Evolutionary conservation across 2,888 invertebrate genomes (phyloP).

Genomic region (Eilema sororculum): DNA sequence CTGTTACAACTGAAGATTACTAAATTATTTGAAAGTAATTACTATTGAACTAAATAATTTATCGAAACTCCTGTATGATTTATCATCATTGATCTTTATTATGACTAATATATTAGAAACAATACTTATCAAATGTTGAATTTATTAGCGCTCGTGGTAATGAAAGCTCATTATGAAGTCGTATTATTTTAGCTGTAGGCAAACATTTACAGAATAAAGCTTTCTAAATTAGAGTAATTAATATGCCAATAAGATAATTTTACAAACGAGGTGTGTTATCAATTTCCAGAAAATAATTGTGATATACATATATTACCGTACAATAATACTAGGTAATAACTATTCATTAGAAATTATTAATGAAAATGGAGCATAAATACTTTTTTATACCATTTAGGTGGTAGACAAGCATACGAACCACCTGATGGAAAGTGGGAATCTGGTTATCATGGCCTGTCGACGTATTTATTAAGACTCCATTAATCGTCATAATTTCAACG

Average conservation of each 20-base stretch:
- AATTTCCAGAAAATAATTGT: conserved; percentile 1
- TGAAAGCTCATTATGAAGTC: neutral
- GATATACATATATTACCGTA: neutral
- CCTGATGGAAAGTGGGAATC: no score
- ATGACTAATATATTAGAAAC: conserved; percentile 7
- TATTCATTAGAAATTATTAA: no score
- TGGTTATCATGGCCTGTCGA: no score
- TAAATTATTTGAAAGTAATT: conserved; percentile 15
- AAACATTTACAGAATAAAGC: neutral
- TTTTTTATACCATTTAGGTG: no score
- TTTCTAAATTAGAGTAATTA: conserved; percentile 4
- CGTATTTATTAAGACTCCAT: no score
- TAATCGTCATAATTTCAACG: no score
- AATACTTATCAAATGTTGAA: conserved; percentile 17
- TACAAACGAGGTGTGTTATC: neutral
- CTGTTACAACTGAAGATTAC: conserved; percentile 19
- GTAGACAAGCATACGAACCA: no score
- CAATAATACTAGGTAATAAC: neutral
- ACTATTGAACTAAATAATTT: conserved; percentile 34
- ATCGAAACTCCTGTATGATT: conserved; percentile 13
- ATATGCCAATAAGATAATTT: conserved; percentile 8
- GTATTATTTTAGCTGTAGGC: neutral
- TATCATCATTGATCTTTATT: conserved; percentile 26
- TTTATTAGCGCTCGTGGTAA: conserved; percentile 17
- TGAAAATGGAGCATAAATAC: no score